Base-by-base conservation (phyloP, 2,113 vertebrate genomes). In the Picathartes gymnocephalus region DNA sequence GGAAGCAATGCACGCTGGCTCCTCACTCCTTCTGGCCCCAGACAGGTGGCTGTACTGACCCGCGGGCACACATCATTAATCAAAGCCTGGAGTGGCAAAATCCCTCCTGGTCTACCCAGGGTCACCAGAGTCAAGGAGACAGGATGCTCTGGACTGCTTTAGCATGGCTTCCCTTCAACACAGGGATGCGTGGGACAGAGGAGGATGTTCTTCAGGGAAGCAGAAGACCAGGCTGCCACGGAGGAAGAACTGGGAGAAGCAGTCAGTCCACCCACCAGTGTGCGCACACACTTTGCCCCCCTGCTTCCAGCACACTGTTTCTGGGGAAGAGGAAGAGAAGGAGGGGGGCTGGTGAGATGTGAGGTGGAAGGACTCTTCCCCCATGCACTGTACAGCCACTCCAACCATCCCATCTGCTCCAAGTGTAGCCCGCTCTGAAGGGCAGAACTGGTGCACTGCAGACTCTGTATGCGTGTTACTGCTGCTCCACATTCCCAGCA, bases 401-500 rank as follows among this genome's bases (percentile, higher is more conserved):
- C 48, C 66, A 95, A 47, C 30, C 81, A 88, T 57, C 47, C 81
- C 86, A 88, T 57, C 86, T 95, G 89, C 88, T 89, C 85, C 93
- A 79, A 70, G 54, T 1, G 1, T 23, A 77, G 95, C 84, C 92
- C 2, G 0, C 33, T 80, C 79, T 69, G 70, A 96, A 86, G 86
- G 93, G 93, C 83, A 86, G 94, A 95, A 96, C 86, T 94, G 93
- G 91, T 71, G 80, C 73, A 87, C 68, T 94, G 92, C 92, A 96
- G 91, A 93, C 74, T 94, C 54, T 1, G 0, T 81, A 23, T 70
- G 86, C 0, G 69, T 90, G 81, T 90, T 77, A 84, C 70, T 95
- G 84, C 95, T 96, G 95, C 87, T 95, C 92, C 94, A 91, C 88
- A 90, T 92, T 91, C 47, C 90, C 92, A 90, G 92, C 92, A 92